Evolutionary conservation across 1,140 invertebrate species (phyloP).

Genomic region (Fopius arisanus): DNA sequence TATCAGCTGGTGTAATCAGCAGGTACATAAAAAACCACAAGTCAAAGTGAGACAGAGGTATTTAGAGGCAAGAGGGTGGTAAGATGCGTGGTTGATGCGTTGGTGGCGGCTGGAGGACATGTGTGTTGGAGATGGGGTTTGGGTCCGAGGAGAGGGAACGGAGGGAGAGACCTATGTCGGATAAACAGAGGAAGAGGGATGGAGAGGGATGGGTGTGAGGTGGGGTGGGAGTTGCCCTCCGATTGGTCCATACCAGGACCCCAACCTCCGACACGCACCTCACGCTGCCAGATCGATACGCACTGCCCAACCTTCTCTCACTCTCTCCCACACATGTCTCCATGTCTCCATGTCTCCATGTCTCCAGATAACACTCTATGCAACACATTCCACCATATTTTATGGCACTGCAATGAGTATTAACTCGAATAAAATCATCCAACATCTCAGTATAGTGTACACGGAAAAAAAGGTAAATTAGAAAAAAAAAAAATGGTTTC

Average conservation of each 20-base stretch:
- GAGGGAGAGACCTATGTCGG: slow-evolving; percentile 15
- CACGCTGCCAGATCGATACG: slow-evolving; percentile 64
- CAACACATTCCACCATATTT: too few species aligned
- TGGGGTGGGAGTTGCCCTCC: slow-evolving; percentile 52
- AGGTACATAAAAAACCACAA: slow-evolving; percentile 25
- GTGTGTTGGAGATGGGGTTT: neutral
- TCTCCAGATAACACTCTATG: too few species aligned
- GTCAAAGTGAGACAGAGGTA: neutral
- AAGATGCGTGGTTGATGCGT: slow-evolving; percentile 12
- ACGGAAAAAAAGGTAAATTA: too few species aligned
- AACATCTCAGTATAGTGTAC: too few species aligned
- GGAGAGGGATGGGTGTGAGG: slow-evolving; percentile 26
- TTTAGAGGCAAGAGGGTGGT: neutral
- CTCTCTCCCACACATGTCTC: slow-evolving; percentile 34
- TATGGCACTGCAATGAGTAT: too few species aligned
- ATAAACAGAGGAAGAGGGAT: slow-evolving; percentile 34
- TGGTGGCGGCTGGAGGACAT: neutral
- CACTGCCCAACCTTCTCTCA: slow-evolving; percentile 61
- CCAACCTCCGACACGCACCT: slow-evolving; percentile 61
- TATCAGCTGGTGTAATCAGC: slow-evolving; percentile 49
- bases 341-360: too few species aligned
- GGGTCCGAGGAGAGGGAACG: slow-evolving; percentile 20
- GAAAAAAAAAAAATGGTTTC: too few species aligned
- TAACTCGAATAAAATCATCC: too few species aligned
- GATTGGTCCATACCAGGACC: slow-evolving; percentile 61